Percentiles rank a stretch among this genome's conserved stretches.
These are phyloP conservation scores for Phrynosoma platyrhinos DNA, from an alignment of 2,113 vertebrate species.

Conservation along the genomic window DNA sequence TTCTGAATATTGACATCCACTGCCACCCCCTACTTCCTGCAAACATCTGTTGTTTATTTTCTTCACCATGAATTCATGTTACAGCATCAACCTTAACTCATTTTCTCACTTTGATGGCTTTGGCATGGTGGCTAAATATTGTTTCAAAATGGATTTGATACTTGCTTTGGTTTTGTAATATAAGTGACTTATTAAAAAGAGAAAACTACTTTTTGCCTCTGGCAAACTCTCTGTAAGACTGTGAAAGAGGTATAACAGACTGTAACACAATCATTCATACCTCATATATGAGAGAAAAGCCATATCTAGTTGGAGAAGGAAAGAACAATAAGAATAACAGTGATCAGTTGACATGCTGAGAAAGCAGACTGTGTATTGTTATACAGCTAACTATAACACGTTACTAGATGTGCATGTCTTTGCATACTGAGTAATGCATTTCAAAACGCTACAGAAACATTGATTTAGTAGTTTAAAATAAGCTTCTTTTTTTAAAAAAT, in stretches of 20 bases:
- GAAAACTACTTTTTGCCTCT: conserved; percentile 51
- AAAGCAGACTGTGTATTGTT: conserved; percentile 54
- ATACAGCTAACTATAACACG: background rate
- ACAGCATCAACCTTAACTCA: conserved; percentile 48
- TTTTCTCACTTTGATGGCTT: conserved; percentile 44
- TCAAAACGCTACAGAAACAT: background rate
- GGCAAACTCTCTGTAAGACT: conserved; percentile 36
- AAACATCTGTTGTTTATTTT: conserved; percentile 60
- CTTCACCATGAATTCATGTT: conserved; percentile 52
- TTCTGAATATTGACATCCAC: conserved; percentile 48
- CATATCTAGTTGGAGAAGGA: conserved; percentile 53
- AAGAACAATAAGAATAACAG: conserved; percentile 65
- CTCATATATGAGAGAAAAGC: conserved; percentile 62
- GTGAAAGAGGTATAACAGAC: conserved; percentile 53
- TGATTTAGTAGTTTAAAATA: background rate
- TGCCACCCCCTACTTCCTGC: background rate
- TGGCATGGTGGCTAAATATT: conserved; percentile 36
- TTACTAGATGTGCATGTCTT: background rate
- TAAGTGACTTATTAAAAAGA: conserved; percentile 58
- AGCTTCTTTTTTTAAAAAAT: too few relatives aligned
- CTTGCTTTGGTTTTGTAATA: conserved; percentile 52
- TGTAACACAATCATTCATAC: conserved; percentile 66
- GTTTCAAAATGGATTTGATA: conserved; percentile 63
- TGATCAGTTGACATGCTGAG: conserved; percentile 49
- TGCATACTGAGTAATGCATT: background rate